A percentile compares a stretch with the other conserved stretches of the same genome.
These are phyloP conservation scores for Nemurella pictetii DNA, from an alignment of 2,888 invertebrate species.

Conservation along the genomic window DNA sequence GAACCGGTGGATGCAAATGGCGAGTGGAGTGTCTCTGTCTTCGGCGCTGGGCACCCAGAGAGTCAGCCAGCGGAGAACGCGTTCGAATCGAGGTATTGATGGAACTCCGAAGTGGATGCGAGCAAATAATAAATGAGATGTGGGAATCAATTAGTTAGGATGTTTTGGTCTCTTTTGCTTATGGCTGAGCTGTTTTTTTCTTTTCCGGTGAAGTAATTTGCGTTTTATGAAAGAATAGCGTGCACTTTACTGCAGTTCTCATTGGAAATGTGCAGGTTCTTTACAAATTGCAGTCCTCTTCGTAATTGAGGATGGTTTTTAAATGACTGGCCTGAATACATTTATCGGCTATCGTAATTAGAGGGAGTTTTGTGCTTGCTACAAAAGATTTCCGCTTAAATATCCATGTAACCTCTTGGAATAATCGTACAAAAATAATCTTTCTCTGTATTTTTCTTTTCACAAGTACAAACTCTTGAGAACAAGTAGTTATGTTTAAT, in stretches of 20 bases:
- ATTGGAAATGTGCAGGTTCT: background rate
- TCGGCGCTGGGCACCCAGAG: no score
- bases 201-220: background rate
- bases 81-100: no score
- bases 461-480: background rate
- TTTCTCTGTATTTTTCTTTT: background rate
- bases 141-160: no score
- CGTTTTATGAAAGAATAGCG: background rate
- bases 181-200: no score
- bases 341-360: background rate
- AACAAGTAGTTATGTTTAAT: background rate
- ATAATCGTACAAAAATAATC: background rate
- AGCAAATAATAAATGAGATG: no score
- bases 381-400: background rate
- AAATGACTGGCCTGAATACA: background rate
- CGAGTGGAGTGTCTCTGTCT: no score
- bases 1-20: background rate
- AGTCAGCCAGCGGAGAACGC: no score
- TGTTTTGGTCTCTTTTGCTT: no score
- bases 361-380: background rate
- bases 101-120: no score
- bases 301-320: background rate
- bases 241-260: background rate
- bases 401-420: background rate
- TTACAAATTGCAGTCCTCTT: background rate